A percentile compares a stretch with the other conserved stretches of the same genome.
Conservation (phyloP, 2,888 invertebrate genomes). For the Seira musarum region DNA sequence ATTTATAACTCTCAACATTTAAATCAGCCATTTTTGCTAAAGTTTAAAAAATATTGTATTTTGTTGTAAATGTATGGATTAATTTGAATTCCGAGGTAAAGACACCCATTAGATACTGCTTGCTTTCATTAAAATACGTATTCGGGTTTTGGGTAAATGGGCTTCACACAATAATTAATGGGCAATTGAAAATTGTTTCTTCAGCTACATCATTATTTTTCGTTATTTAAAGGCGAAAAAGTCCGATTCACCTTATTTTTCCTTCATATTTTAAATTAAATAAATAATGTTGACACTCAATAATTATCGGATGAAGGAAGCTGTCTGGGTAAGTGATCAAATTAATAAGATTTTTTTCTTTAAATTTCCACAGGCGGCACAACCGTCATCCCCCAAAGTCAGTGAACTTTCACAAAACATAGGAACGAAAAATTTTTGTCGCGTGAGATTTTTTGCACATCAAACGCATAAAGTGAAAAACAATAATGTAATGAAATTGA, state of each 20-base stretch:
- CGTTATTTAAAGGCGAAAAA: neutral
- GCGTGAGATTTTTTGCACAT: slow-evolving; percentile 52
- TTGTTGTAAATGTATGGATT: neutral
- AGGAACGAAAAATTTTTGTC: slow-evolving; percentile 54
- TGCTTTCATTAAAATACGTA: neutral
- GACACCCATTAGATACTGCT: neutral
- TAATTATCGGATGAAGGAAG: neutral
- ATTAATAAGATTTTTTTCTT: neutral
- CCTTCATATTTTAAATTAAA: neutral
- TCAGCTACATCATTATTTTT: neutral
- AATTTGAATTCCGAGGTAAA: neutral
- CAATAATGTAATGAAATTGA: slow-evolving; percentile 30
- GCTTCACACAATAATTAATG: neutral
- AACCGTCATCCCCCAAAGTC: slow-evolving; percentile 69
- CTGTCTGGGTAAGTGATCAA: neutral
- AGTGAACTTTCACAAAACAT: slow-evolving; percentile 62
- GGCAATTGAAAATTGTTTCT: neutral
- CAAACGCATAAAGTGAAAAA: slow-evolving; percentile 41
- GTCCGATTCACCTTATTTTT: neutral
- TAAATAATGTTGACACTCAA: neutral
- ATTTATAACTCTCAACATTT: no score
- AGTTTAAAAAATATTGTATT: neutral
- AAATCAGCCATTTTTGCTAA: slow-evolving; percentile 3
- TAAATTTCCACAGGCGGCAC: slow-evolving; percentile 64
- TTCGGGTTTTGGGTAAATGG: neutral